Evolutionary conservation across 2,113 vertebrate species (phyloP), one percentile per base, ranked within the genome.

Genomic region (Opisthocomus hoazin): DNA sequence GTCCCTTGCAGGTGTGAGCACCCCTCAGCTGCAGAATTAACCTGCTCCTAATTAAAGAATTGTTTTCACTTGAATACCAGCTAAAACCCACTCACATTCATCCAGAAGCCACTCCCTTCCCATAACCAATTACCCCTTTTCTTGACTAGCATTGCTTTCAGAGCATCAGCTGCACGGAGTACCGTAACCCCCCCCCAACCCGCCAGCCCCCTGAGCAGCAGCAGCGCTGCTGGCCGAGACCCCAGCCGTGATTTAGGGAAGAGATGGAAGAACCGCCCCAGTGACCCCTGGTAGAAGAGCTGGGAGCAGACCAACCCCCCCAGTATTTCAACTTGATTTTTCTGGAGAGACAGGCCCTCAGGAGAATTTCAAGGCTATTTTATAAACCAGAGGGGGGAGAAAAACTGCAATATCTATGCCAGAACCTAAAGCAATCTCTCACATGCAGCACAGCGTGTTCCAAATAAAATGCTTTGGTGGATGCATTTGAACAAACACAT

Each of bases 201-300:
- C 12, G 0, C 51, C 34, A 21, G 10, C 19, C 12, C 63, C 6
- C 2, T 2, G 2, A 20, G 34, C 23, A 15, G 0, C 54, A 34
- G 65, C 34, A 22, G 1, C 3, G 41, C 32, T 46, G 81, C 36
- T 27, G 80, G 48, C 22, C 1, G 9, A 37, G 46, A 68, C 8
- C 5, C n/a, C 87, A 43, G 71, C 21, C n/a, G 73, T 15, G 12
- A 60, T 54, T 85, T 50, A 45, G 73, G 84, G 11, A 39, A 29
- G 36, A 37, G 32, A 12, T 2, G 41, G 11, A 45, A 79, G 61
- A 79, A 30, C 2, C 2, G 5, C 7, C 30, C 27, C n/a, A 2
- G 5, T 8, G 43, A 73, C 39, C 83, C 14, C 21, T 9, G 7
- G 10, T 8, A 22, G 20, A 32, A 48, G n/a, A 57, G 37, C 2